These are phyloP conservation scores for Enteromius unitaeniatus DNA, from an alignment of 2,797 vertebrate species.

Conservation along the genomic window DNA sequence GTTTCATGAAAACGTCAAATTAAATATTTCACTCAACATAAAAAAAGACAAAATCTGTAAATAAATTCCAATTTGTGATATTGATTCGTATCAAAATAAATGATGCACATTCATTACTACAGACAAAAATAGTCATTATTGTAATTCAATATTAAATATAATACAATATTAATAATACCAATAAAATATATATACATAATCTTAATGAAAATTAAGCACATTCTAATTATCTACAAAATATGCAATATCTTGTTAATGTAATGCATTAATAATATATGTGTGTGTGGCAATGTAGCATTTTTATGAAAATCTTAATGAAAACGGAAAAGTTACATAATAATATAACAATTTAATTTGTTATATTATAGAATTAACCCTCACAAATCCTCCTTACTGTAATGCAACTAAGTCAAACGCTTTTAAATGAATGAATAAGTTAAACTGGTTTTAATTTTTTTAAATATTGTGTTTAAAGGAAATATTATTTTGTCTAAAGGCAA, in stretches of 20 bases:
- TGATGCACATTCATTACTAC: neutral
- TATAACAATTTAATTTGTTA: neutral
- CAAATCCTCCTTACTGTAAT: neutral
- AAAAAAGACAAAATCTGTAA: neutral
- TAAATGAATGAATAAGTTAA: too few species aligned
- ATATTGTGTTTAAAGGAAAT: neutral
- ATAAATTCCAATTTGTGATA: neutral
- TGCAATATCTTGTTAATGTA: neutral
- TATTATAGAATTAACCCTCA: neutral
- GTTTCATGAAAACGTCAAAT: neutral
- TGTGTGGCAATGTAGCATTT: neutral
- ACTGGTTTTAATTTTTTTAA: too few species aligned
- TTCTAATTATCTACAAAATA: neutral
- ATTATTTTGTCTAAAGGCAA: neutral
- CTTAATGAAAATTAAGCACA: neutral
- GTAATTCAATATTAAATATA: neutral
- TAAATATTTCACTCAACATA: too few species aligned
- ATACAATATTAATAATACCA: neutral
- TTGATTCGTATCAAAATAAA: neutral
- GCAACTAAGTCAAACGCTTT: neutral
- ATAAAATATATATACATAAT: neutral
- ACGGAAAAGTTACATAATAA: neutral
- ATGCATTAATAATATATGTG: neutral
- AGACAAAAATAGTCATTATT: neutral
- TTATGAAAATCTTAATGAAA: neutral